Conservation (phyloP, 2,888 invertebrate species). For the Crocallis elinguaria region DNA sequence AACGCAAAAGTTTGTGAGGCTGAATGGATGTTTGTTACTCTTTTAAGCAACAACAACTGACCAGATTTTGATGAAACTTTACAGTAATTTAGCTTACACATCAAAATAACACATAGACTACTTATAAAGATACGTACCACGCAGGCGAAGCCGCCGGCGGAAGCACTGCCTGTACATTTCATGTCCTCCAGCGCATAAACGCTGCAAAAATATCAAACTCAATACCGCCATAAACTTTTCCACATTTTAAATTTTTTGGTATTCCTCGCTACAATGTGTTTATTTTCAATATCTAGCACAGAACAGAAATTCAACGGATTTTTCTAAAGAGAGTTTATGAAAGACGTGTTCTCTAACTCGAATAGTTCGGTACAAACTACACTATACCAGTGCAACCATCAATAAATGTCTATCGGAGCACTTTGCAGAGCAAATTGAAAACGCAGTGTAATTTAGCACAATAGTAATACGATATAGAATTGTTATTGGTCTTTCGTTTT, state of each 20-base stretch:
- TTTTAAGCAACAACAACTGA: too few species aligned
- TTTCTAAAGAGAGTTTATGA: conserved; percentile 24
- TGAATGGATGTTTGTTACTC: too few species aligned
- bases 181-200: too few species aligned
- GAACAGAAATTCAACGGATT: conserved; percentile 19
- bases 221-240: conserved; percentile 14
- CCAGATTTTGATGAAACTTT: too few species aligned
- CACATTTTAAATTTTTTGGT: conserved; percentile 20
- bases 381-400: conserved; percentile 34
- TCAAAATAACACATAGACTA: too few species aligned
- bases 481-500: conserved; percentile 27
- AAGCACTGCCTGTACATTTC: too few species aligned
- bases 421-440: conserved; percentile 42
- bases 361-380: conserved; percentile 25
- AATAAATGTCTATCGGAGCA: conserved; percentile 42
- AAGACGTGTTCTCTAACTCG: conserved; percentile 30
- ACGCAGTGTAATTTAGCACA: conserved; percentile 38
- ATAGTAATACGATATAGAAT: conserved; percentile 36
- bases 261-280: conserved; percentile 29
- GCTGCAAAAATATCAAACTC: conserved; percentile 12
- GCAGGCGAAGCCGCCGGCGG: too few species aligned
- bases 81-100: too few species aligned
- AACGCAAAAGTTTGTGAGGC: too few species aligned
- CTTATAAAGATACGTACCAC: too few species aligned
- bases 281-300: conserved; percentile 31